These are phyloP conservation scores for Stegostoma tigrinum DNA, from an alignment of 2,113 vertebrate genomes.

Conservation along the genomic window DNA sequence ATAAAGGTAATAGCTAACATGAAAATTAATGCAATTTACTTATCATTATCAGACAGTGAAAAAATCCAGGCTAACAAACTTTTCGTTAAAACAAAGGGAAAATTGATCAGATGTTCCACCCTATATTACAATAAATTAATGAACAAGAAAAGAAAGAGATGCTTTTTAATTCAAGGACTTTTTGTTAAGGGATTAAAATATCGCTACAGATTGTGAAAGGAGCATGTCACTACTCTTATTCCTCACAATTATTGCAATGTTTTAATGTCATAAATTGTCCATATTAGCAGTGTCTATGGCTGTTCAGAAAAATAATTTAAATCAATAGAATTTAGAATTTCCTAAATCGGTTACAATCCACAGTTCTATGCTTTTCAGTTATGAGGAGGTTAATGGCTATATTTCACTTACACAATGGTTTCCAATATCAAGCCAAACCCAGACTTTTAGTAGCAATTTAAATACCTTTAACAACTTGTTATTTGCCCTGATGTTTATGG, in stretches of 20 bases:
- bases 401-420: constrained; percentile 6
- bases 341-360: neutral
- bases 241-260: neutral
- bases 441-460: neutral
- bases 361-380: neutral
- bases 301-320: constrained; percentile 10
- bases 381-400: neutral
- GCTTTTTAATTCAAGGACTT: neutral
- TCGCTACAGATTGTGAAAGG: neutral
- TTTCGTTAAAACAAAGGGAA: neutral
- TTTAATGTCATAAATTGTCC: neutral
- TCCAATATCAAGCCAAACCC: neutral
- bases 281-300: neutral
- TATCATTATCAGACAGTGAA: neutral
- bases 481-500: neutral
- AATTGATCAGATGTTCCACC: neutral
- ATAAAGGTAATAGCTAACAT: neutral
- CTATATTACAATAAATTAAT: neutral
- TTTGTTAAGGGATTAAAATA: neutral
- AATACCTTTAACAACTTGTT: neutral
- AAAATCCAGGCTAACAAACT: neutral
- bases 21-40: neutral
- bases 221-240: too few relatives aligned
- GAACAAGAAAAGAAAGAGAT: neutral
- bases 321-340: neutral